A percentile compares a stretch with the other conserved stretches of the same genome.
These are phyloP conservation scores for Dendrolimus kikuchii DNA, from an alignment of 1,140 invertebrate genomes.

Conservation along the genomic window DNA sequence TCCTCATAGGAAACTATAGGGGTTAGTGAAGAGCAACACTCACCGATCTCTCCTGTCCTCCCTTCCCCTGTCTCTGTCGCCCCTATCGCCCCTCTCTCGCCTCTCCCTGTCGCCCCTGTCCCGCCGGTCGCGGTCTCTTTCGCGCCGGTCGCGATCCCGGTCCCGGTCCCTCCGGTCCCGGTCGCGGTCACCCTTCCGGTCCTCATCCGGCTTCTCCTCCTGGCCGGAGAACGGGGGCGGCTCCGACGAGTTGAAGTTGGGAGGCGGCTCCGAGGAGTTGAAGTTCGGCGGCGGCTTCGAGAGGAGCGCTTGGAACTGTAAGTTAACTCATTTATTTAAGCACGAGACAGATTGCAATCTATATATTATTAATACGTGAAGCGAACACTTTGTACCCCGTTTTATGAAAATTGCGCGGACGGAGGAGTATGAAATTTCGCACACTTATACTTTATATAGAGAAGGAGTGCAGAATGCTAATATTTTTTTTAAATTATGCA, in stretches of 20 bases:
- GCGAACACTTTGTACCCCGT: no score
- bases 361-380: no score
- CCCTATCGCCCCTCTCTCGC: conserved; percentile 17
- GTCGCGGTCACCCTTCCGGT: conserved; percentile 26
- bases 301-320: conserved; percentile 55
- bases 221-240: conserved; percentile 30
- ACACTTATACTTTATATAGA: no score
- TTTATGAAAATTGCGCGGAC: no score
- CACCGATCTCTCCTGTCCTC: conserved; percentile 16
- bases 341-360: no score
- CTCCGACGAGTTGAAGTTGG: conserved; percentile 40
- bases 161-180: conserved; percentile 24
- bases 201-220: conserved; percentile 39
- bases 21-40: background rate
- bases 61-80: conserved; percentile 15
- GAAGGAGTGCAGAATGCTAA: no score
- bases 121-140: conserved; percentile 17
- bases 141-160: conserved; percentile 22
- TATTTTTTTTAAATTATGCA: no score
- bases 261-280: conserved; percentile 57
- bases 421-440: no score
- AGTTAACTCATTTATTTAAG: background rate
- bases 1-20: no score
- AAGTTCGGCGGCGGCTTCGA: conserved; percentile 64
- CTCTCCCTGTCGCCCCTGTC: conserved; percentile 17